Conservation (phyloP, 2,113 vertebrate genomes). For the Hipposideros armiger region DNA sequence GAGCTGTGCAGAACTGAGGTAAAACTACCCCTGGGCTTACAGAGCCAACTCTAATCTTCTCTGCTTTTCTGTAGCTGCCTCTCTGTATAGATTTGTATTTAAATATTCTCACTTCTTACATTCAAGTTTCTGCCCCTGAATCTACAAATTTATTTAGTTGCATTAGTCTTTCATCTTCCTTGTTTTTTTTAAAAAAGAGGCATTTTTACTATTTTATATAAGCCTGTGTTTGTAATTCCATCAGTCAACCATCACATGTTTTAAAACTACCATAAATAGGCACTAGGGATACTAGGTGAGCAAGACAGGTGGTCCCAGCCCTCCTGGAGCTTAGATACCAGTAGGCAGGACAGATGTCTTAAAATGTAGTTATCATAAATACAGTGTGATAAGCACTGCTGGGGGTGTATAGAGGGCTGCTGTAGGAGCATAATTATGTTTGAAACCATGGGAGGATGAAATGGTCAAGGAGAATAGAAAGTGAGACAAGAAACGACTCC, state of each 20-base stretch:
- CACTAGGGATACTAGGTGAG: background rate
- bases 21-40: background rate
- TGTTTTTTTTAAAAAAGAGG: background rate
- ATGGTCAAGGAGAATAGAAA: background rate
- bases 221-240: background rate
- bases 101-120: background rate
- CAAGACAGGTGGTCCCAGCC: background rate
- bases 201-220: background rate
- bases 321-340: background rate
- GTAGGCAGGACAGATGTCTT: background rate
- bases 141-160: conserved; percentile 44
- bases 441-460: background rate
- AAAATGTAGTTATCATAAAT: background rate
- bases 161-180: background rate
- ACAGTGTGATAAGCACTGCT: background rate
- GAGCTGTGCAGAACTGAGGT: conserved; percentile 26
- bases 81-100: background rate
- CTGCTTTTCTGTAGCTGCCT: background rate
- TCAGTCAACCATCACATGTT: background rate
- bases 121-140: background rate
- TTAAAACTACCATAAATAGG: background rate
- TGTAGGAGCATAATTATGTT: background rate
- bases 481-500: conserved; percentile 11
- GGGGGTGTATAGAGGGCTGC: background rate
- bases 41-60: conserved; percentile 1